Percentiles rank a stretch among this genome's conserved stretches.
Conservation (phyloP, 1,140 invertebrate genomes). For the Megalonaias nervosa region DNA sequence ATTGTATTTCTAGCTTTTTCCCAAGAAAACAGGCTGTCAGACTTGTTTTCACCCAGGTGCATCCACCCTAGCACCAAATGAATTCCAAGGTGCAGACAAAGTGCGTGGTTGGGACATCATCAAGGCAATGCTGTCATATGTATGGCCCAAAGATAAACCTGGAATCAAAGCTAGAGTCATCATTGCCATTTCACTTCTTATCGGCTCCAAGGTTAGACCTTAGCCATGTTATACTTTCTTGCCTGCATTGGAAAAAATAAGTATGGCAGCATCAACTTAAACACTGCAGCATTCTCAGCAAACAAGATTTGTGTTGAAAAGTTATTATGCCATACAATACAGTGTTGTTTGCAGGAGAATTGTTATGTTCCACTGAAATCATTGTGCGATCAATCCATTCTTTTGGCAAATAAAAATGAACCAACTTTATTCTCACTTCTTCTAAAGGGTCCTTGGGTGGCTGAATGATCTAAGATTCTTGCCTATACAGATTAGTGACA, state of each 20-base stretch:
- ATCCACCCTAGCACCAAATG: constrained; percentile 76
- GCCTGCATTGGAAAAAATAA: neutral
- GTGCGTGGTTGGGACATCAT: constrained; percentile 88
- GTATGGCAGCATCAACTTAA: neutral
- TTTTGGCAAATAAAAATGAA: too few species aligned
- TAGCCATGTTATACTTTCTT: neutral
- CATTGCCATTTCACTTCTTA: constrained; percentile 79
- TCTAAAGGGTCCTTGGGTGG: too few species aligned
- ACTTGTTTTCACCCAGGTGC: constrained; percentile 91
- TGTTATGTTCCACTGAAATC: too few species aligned
- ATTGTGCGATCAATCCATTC: too few species aligned
- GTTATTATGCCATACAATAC: too few species aligned
- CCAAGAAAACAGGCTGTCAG: constrained; percentile 14
- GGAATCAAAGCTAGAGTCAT: constrained; percentile 87
- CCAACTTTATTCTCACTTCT: too few species aligned
- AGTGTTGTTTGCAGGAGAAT: too few species aligned
- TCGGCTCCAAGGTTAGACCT: constrained; percentile 72
- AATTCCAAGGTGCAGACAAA: constrained; percentile 46
- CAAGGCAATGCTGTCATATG: constrained; percentile 89
- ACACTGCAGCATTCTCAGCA: too few species aligned
- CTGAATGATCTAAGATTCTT: too few species aligned
- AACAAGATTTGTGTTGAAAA: too few species aligned
- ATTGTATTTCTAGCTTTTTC: too few species aligned
- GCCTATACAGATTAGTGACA: too few species aligned
- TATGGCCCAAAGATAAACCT: constrained; percentile 95